A percentile compares a stretch with the other conserved stretches of the same genome.
These are phyloP conservation scores for Copidosoma aretas DNA, from an alignment of 2,888 invertebrate genomes.

Conservation along the genomic window DNA sequence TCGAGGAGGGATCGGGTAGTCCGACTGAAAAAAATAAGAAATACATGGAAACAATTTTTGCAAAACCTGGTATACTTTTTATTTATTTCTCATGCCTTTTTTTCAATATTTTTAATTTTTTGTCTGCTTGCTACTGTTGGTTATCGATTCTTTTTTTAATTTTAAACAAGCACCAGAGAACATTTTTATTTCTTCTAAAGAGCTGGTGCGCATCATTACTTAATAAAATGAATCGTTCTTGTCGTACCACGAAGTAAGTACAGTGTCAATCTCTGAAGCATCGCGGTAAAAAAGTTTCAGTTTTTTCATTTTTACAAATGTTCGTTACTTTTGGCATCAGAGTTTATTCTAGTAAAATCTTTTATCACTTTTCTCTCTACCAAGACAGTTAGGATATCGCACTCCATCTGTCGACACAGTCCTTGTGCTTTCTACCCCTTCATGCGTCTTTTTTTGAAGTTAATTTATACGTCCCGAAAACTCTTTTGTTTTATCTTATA, in stretches of 20 bases:
- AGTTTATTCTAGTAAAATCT: slow-evolving; percentile 34
- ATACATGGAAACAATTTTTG: slow-evolving; percentile 40
- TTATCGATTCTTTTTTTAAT: slow-evolving; percentile 14
- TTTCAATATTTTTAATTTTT: slow-evolving; percentile 31
- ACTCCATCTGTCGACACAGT: slow-evolving; percentile 15
- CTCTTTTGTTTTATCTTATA: slow-evolving; percentile 22
- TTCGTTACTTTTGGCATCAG: slow-evolving; percentile 35
- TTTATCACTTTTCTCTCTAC: slow-evolving; percentile 14
- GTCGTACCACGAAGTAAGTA: slow-evolving; percentile 38
- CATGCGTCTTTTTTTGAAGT: slow-evolving; percentile 1
- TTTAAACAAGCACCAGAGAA: slow-evolving; percentile 26
- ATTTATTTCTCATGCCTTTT: slow-evolving; percentile 22
- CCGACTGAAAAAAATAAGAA: slow-evolving; percentile 39
- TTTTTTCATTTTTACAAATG: slow-evolving; percentile 17
- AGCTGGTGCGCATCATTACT: slow-evolving; percentile 27
- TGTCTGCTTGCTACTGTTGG: slow-evolving; percentile 16
- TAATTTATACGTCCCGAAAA: slow-evolving; percentile 11
- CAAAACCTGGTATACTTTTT: slow-evolving; percentile 39
- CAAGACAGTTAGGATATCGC: slow-evolving; percentile 17
- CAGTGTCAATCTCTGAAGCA: slow-evolving; percentile 39
- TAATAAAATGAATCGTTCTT: slow-evolving; percentile 36
- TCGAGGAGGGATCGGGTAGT: slow-evolving; percentile 28
- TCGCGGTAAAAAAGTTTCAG: slow-evolving; percentile 28
- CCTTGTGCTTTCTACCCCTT: slow-evolving; percentile 10
- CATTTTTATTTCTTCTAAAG: slow-evolving; percentile 6